Base-by-base conservation (phyloP, 2,888 invertebrate genomes). In the Euclidia mi region DNA sequence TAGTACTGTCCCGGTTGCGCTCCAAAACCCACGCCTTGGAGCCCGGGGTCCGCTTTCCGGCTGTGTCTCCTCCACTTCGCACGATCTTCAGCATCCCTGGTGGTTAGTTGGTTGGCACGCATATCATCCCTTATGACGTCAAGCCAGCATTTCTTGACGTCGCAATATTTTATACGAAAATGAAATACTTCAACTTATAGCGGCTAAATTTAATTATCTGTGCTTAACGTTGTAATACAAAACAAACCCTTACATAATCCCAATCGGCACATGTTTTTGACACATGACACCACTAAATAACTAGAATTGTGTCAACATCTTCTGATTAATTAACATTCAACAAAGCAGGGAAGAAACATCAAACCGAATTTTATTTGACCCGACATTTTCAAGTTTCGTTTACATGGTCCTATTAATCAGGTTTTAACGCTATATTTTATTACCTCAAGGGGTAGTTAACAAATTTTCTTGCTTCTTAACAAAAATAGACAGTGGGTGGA, bases 281-380 rank as follows among this genome's bases (percentile, higher is more conserved):
- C 50, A 50, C 32, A 48, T 56, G 62, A 63, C 52, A 67, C 40
- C 49, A 47, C 51, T 72, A 68, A 72, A 72, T 68, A 71, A 56
- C 57, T 49, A 7, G 44, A 60, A 56, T 60, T 56, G 37, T 52
- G 52, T 64, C 55, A 60, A 64, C 44, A 47, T 49, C 44, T 51
- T 53, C 41, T 46, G 15, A 12, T 18, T 61, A 48, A 61, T 62
- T 64, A 67, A 58, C 62, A 57, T 71, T 55, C 34, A 48, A 58
- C 29, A 52, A 42, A 42, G 37, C 45, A 35, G 28, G 18, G 29
- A 37, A 10, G 20, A 20, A 55, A 35, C 25, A 42, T 31, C 42
- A 44, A 43, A 40, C 28, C 47, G 15, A 52, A 38, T 51, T 61
- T 65, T 61, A 47, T 45, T 51, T 51, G 37, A 49, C 17, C 28